Percentiles rank a stretch among this genome's conserved stretches.
phyloP scores from a whole-genome alignment of 2,888 invertebrate species.

The Nemotelus pantherinus region DNA sequence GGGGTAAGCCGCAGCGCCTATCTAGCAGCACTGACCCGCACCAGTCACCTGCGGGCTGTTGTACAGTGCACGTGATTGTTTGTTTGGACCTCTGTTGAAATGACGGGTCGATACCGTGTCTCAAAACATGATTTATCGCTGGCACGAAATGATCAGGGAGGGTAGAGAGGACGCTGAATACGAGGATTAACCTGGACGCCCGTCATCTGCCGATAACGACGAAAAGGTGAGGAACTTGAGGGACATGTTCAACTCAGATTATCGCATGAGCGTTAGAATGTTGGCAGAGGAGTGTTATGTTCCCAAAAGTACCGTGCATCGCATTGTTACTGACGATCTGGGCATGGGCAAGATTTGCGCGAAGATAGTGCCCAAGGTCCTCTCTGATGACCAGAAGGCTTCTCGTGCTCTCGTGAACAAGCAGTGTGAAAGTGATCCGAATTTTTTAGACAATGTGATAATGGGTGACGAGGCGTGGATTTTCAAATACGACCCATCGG shows the following conservation, averaged over 20 bases:
- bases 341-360: background rate
- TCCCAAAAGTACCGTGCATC: background rate
- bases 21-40: too few relatives aligned
- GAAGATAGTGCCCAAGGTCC: background rate
- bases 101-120: too few relatives aligned
- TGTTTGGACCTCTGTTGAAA: too few relatives aligned
- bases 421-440: background rate
- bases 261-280: background rate
- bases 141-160: too few relatives aligned
- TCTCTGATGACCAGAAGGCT: background rate
- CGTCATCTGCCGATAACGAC: too few relatives aligned
- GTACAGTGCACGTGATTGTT: too few relatives aligned
- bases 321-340: background rate
- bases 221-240: background rate
- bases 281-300: background rate
- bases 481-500: too few relatives aligned
- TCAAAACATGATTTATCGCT: too few relatives aligned
- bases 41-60: too few relatives aligned
- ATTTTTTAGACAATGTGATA: background rate
- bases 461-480: background rate
- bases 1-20: too few relatives aligned
- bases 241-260: background rate
- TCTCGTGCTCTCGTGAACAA: background rate
- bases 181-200: too few relatives aligned
- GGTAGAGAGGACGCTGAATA: too few relatives aligned